Evolutionary conservation across 2,797 vertebrate species (phyloP).

Genomic region (Thripadectes ignobilis): DNA sequence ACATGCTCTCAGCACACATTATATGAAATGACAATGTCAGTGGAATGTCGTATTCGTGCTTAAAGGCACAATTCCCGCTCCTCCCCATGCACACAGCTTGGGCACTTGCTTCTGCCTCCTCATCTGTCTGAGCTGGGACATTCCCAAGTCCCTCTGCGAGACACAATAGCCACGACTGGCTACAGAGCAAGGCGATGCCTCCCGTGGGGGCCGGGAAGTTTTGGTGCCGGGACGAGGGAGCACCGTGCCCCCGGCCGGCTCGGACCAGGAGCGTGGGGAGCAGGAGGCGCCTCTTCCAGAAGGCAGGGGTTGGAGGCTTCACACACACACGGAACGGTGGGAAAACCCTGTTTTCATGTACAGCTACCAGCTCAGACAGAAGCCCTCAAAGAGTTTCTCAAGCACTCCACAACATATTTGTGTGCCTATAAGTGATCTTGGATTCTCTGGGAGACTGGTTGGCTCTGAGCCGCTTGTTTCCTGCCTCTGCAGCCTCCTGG

Average conservation of each 20-base stretch:
- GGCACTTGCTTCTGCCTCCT: not conserved
- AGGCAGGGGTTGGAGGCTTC: not conserved
- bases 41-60: not conserved
- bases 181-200: not conserved
- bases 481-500: not conserved
- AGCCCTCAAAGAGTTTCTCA: not conserved
- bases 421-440: not conserved
- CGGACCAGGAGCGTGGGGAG: not conserved
- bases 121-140: not conserved
- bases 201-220: not conserved
- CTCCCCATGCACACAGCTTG: not conserved
- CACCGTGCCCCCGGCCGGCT: not conserved
- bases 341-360: not conserved
- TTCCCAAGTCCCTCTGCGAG: not conserved
- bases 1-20: not conserved
- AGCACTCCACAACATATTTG: not conserved
- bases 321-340: fast-evolving
- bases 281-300: not conserved
- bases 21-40: not conserved
- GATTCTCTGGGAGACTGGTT: not conserved
- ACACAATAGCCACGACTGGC: not conserved
- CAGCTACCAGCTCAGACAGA: not conserved
- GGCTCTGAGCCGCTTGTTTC: not conserved
- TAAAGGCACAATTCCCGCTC: not conserved
- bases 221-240: not conserved